phyloP scores from a whole-genome alignment of 1,140 invertebrate genomes.

The Proales similis region DNA sequence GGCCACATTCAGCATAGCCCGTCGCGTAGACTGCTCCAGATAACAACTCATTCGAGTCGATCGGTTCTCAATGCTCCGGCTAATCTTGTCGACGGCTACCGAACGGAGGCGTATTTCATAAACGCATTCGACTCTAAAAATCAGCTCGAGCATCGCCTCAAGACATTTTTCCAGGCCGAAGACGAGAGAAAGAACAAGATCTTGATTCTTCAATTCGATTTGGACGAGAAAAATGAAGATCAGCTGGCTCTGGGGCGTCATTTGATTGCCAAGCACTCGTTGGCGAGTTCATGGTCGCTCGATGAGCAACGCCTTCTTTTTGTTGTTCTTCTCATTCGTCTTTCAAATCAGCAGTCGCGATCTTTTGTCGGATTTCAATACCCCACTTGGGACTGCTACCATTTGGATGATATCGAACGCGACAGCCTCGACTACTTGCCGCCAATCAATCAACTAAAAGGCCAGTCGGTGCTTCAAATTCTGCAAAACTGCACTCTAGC shows the following conservation, averaged over 20 bases:
- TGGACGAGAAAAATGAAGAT: constrained; percentile 43
- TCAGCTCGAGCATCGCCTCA: constrained; percentile 39
- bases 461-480: background rate
- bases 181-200: constrained; percentile 39
- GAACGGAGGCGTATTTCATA: constrained; percentile 33
- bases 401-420: constrained; percentile 34
- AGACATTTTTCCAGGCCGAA: constrained; percentile 19
- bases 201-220: constrained; percentile 46
- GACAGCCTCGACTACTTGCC: constrained; percentile 1
- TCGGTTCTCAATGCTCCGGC: constrained; percentile 11
- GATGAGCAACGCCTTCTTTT: constrained; percentile 41
- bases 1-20: background rate
- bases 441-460: background rate
- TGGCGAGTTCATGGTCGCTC: background rate
- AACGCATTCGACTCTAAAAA: constrained; percentile 40
- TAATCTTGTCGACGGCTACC: constrained; percentile 1
- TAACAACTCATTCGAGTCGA: constrained; percentile 39
- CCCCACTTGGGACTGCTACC: constrained; percentile 17
- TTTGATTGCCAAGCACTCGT: background rate
- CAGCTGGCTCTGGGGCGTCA: constrained; percentile 46
- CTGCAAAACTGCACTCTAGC: background rate
- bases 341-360: constrained; percentile 42
- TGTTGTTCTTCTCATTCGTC: constrained; percentile 42
- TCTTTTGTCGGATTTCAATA: constrained; percentile 45
- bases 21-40: constrained; percentile 22